phyloP scores from a whole-genome alignment of 2,797 vertebrate species.

The Ataeniobius toweri region DNA sequence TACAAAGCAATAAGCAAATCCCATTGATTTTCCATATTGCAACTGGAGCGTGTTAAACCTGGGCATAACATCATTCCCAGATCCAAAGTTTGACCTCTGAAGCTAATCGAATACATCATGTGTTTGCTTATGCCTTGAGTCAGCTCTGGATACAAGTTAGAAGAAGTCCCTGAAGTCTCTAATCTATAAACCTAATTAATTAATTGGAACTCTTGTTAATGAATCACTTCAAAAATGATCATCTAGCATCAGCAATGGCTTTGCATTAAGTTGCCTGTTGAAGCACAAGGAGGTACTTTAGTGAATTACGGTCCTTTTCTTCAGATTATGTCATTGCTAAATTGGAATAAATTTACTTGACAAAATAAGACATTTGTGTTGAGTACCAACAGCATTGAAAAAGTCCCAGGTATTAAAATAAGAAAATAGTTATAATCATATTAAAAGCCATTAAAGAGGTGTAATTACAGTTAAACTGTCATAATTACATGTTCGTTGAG shows the following conservation, averaged over 20 bases:
- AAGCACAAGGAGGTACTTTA: not conserved
- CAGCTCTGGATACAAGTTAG: not conserved
- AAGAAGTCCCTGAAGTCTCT: not conserved
- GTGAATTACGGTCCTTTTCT: conserved; percentile 1
- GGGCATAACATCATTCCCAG: not conserved
- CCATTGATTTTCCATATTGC: not conserved
- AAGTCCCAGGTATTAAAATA: not conserved
- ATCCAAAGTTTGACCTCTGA: not conserved
- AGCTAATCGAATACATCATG: not conserved
- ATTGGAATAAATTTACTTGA: not conserved
- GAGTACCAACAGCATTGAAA: not conserved
- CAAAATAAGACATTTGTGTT: not conserved
- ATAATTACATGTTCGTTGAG: not conserved
- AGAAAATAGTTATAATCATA: not conserved
- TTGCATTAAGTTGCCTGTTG: not conserved
- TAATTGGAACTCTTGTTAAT: not conserved
- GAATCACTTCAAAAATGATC: not conserved
- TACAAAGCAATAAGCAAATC: not conserved
- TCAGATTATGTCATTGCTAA: conserved; percentile 13
- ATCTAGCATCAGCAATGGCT: not conserved
- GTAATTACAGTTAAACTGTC: not conserved
- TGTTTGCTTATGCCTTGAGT: not conserved
- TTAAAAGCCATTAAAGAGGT: conserved; percentile 3
- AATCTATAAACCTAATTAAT: not conserved
- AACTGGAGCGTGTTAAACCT: not conserved